These are phyloP conservation scores for Acholoe squamosa DNA, from an alignment of 2,888 invertebrate genomes.

Conservation along the genomic window DNA sequence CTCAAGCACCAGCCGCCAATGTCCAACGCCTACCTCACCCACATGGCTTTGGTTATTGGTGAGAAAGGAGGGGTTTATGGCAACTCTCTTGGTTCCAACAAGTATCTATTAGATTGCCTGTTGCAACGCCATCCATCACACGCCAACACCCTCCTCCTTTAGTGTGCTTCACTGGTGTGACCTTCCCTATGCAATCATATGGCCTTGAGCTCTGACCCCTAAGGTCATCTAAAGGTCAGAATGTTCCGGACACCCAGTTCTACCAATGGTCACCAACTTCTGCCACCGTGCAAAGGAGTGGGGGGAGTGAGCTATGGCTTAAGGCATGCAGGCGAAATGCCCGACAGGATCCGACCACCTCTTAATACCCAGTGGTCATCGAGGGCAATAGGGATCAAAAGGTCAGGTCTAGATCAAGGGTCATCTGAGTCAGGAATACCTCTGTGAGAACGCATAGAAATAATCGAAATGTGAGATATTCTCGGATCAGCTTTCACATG, in stretches of 20 bases:
- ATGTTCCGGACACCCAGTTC: background rate
- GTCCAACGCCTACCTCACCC: background rate
- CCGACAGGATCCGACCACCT: background rate
- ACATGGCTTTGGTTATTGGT: background rate
- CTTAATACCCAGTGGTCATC: background rate
- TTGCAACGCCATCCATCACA: background rate
- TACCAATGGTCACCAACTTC: background rate
- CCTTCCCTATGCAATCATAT: slow-evolving; percentile 27
- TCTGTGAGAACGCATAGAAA: background rate
- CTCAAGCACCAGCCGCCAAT: slow-evolving; percentile 21
- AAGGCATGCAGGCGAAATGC: background rate
- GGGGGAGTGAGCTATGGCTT: too few species aligned
- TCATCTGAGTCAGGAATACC: background rate
- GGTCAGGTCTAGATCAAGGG: background rate
- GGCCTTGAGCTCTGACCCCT: slow-evolving; percentile 25
- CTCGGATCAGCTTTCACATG: background rate
- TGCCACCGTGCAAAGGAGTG: background rate
- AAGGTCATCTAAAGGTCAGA: slow-evolving; percentile 15
- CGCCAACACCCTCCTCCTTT: background rate
- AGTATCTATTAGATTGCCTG: slow-evolving; percentile 28
- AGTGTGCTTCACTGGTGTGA: background rate
- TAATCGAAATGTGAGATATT: background rate
- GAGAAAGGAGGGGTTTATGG: background rate
- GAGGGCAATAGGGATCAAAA: slow-evolving; percentile 12
- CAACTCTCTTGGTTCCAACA: background rate